A percentile compares a stretch with the other conserved stretches of the same genome.
These are phyloP conservation scores for Schizaphis graminum DNA, from an alignment of 2,888 invertebrate genomes.

Conservation along the genomic window DNA sequence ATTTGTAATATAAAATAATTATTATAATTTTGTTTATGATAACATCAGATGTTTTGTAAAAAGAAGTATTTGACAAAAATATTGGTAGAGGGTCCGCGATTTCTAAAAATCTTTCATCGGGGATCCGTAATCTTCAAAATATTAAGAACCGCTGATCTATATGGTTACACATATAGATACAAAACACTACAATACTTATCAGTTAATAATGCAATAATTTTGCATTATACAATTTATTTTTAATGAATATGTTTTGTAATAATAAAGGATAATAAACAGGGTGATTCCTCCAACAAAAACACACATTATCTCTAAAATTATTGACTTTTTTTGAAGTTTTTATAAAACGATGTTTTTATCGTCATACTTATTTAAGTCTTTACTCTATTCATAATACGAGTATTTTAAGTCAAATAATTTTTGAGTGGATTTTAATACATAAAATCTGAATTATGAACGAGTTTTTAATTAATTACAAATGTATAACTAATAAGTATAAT, in stretches of 20 bases:
- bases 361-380: neutral
- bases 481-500: too few relatives aligned
- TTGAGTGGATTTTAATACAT: neutral
- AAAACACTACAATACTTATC: neutral
- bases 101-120: too few relatives aligned
- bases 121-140: too few relatives aligned
- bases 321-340: neutral
- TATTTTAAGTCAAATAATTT: neutral
- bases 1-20: too few relatives aligned
- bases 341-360: neutral
- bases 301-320: neutral
- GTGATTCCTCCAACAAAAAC: neutral
- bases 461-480: neutral
- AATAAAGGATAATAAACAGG: neutral
- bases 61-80: too few relatives aligned
- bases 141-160: too few relatives aligned
- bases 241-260: neutral
- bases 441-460: neutral
- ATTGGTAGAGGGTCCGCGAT: too few relatives aligned
- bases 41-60: too few relatives aligned
- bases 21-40: too few relatives aligned
- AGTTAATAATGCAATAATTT: neutral
- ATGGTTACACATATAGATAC: neutral
- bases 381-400: neutral
- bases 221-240: neutral